These are phyloP conservation scores for Samia ricini DNA, from an alignment of 1,140 invertebrate species.

Conservation along the genomic window DNA sequence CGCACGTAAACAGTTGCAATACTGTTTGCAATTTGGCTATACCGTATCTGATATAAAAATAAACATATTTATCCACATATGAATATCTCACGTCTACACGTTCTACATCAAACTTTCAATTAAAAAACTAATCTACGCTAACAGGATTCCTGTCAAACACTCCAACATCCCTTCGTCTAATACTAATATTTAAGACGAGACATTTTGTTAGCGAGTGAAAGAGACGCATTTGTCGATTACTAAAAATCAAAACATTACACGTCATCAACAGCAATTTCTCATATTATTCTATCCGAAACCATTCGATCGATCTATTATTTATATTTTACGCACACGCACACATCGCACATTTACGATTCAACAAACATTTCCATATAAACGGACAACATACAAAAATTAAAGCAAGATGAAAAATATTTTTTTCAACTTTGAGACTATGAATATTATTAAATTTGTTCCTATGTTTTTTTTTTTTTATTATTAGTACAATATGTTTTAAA, in stretches of 20 bases:
- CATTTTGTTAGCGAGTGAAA: not conserved
- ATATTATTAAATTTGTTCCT: slow-evolving; percentile 69
- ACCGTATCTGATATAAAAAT: not conserved
- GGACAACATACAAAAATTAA: slow-evolving; percentile 56
- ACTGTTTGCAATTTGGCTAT: not conserved
- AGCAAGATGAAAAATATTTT: slow-evolving; percentile 63
- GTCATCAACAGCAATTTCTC: not conserved
- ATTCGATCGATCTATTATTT: not conserved
- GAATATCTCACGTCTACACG: no score
- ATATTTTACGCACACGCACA: slow-evolving; percentile 18
- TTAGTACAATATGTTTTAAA: slow-evolving; percentile 54
- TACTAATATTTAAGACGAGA: no score
- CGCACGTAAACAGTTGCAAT: not conserved
- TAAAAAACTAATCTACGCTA: no score
- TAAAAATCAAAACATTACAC: not conserved
- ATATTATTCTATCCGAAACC: not conserved
- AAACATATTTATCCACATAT: no score
- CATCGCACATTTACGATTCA: slow-evolving; percentile 19
- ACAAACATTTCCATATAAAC: slow-evolving; percentile 16
- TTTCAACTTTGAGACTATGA: slow-evolving; percentile 54
- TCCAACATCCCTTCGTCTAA: no score
- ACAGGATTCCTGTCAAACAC: no score
- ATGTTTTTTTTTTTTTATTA: no score
- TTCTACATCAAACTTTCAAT: no score
- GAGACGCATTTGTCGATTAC: not conserved